These are phyloP conservation scores for Drosophila oshimai DNA, from an alignment of 1,140 invertebrate species.

Conservation along the genomic window DNA sequence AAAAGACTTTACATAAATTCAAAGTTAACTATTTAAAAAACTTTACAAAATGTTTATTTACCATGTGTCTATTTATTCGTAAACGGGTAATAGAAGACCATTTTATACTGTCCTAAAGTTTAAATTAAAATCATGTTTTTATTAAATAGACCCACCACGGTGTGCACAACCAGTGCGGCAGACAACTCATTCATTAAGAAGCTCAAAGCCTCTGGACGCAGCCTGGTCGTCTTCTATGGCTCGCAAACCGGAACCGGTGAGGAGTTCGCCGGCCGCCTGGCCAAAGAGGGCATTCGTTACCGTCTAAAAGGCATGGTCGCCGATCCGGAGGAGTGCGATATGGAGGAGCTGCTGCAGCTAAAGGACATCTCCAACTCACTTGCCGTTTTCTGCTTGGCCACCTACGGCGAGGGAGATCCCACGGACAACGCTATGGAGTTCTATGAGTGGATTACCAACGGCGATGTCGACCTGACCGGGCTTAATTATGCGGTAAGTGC, in stretches of 20 bases:
- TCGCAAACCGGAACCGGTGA: conserved; percentile 99
- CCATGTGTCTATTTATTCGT: no score
- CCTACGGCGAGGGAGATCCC: conserved; percentile 99
- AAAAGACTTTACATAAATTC: no score
- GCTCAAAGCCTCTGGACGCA: conserved; percentile 93
- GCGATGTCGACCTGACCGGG: conserved; percentile 93
- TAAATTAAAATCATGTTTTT: neutral
- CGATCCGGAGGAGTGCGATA: conserved; percentile 99
- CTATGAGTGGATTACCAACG: conserved; percentile 97
- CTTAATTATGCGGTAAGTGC: conserved; percentile 97
- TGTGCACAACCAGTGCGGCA: conserved; percentile 84
- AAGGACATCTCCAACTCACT: conserved; percentile 96
- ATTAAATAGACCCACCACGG: conserved; percentile 69
- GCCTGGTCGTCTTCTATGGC: conserved; percentile 99
- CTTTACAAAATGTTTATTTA: no score
- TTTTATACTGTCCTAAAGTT: no score
- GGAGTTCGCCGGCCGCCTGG: conserved; percentile 98
- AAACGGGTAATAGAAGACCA: no score
- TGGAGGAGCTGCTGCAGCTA: conserved; percentile 95
- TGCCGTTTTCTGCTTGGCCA: conserved; percentile 98
- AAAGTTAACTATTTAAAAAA: no score
- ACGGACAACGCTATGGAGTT: conserved; percentile 99
- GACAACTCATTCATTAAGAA: conserved; percentile 96
- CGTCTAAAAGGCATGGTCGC: conserved; percentile 99
- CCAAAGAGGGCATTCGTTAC: conserved; percentile 97